Evolutionary conservation across 2,888 invertebrate species (phyloP).

Genomic region (Phengaris arion): DNA sequence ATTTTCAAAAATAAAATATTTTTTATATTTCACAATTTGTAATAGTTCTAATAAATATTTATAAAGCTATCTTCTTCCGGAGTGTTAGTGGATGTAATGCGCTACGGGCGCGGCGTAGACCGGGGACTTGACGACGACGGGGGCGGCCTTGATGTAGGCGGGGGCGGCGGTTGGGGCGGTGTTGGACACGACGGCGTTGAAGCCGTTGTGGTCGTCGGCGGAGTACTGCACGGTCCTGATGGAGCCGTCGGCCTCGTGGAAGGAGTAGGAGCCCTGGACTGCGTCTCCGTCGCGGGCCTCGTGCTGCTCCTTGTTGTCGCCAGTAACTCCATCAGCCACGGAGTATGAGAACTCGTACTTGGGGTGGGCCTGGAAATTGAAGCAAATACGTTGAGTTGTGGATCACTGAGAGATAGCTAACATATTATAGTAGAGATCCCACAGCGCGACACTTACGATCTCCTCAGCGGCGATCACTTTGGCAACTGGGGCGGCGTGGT

Average conservation of each 20-base stretch:
- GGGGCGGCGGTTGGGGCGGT: slow-evolving; percentile 56
- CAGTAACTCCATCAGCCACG: slow-evolving; percentile 78
- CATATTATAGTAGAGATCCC: neutral
- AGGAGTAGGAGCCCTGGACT: slow-evolving; percentile 76
- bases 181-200: slow-evolving; percentile 65
- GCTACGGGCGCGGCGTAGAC: slow-evolving; percentile 37
- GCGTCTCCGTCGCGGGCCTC: slow-evolving; percentile 76
- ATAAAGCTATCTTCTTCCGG: neutral
- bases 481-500: slow-evolving; percentile 50
- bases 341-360: slow-evolving; percentile 77
- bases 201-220: slow-evolving; percentile 75
- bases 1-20: neutral
- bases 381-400: neutral
- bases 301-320: slow-evolving; percentile 78
- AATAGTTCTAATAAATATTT: slow-evolving; percentile 4
- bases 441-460: slow-evolving; percentile 37
- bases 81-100: slow-evolving; percentile 34
- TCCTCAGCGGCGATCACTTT: slow-evolving; percentile 44
- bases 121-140: slow-evolving; percentile 39
- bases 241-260: slow-evolving; percentile 78
- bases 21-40: neutral
- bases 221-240: slow-evolving; percentile 77
- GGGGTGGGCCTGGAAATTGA: slow-evolving; percentile 57
- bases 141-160: slow-evolving; percentile 39
- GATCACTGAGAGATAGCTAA: neutral